Evolutionary conservation across 1,140 invertebrate genomes (phyloP).

Genomic region (Drosophila persimilis): DNA sequence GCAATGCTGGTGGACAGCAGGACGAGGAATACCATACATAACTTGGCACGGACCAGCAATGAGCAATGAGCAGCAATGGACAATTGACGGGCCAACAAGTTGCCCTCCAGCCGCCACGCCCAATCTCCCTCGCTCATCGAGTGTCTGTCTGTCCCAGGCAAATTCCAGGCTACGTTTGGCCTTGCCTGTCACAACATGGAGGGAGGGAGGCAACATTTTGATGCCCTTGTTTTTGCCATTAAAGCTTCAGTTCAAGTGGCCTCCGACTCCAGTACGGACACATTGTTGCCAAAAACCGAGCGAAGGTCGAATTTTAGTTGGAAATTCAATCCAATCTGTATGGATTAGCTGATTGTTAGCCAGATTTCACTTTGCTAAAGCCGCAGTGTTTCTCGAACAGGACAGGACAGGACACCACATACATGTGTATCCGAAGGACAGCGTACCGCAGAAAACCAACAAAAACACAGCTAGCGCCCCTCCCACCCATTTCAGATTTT

Average conservation of each 20-base stretch:
- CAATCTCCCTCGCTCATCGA: no score
- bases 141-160: neutral
- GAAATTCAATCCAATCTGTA: neutral
- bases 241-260: conserved; percentile 56
- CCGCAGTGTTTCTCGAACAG: neutral
- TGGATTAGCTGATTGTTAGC: conserved; percentile 27
- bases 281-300: conserved; percentile 28
- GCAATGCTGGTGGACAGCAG: neutral
- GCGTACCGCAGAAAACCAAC: conserved; percentile 14
- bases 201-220: neutral
- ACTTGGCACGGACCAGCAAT: neutral
- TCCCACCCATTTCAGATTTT: conserved; percentile 9
- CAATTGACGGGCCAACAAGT: no score
- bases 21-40: conserved; percentile 19
- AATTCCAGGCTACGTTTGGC: conserved; percentile 40
- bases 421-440: conserved; percentile 8
- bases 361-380: conserved; percentile 17
- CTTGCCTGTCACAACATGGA: conserved; percentile 58
- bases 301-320: conserved; percentile 6
- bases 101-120: no score
- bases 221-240: conserved; percentile 39
- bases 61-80: no score
- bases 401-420: neutral
- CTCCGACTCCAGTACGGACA: conserved; percentile 34
- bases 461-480: no score